Evolutionary conservation across 1,140 invertebrate genomes (phyloP).

Genomic region (Acyrthosiphon pisum): DNA sequence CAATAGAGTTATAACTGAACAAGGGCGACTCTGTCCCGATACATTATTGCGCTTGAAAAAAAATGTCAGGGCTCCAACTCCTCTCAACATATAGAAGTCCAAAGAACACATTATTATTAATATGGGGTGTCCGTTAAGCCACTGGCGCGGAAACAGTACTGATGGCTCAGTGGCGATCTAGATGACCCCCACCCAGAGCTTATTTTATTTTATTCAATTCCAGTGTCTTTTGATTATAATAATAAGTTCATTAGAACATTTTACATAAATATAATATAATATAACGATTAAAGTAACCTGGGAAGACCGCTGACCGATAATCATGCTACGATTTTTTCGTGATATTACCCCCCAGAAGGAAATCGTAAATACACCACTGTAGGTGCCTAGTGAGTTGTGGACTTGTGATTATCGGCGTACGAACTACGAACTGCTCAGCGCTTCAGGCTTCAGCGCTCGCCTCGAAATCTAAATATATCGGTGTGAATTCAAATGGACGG

Average conservation of each 20-base stretch:
- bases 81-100: not conserved
- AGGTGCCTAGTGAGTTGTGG: no score
- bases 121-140: not conserved
- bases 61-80: not conserved
- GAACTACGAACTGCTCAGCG: not conserved
- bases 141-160: not conserved
- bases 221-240: no score
- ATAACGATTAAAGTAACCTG: no score
- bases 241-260: no score
- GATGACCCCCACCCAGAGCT: no score
- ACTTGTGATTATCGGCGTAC: not conserved
- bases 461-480: not conserved
- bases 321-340: no score
- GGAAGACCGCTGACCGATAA: no score
- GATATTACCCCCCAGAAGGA: no score
- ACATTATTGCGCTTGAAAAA: not conserved
- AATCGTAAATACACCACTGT: no score
- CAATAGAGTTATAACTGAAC: not conserved
- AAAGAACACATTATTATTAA: not conserved
- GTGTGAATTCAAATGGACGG: not conserved
- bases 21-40: not conserved
- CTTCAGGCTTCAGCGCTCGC: accelerated
- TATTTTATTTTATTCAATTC: no score
- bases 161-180: no score
- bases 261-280: no score